Evolutionary conservation across 2,888 invertebrate genomes (phyloP).

Genomic region (Epiperipatus broadwayi): DNA sequence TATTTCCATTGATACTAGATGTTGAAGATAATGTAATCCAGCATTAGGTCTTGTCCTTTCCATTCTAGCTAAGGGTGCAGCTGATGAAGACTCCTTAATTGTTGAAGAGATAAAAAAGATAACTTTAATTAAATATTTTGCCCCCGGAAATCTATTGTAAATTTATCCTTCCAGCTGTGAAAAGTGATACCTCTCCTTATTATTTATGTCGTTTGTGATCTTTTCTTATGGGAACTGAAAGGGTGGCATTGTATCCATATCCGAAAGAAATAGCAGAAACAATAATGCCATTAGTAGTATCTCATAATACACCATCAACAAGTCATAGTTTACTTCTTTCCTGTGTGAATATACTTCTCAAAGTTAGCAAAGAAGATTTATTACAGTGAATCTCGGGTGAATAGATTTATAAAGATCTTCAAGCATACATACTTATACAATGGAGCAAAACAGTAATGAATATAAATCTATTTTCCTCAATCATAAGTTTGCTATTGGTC

Average conservation of each 20-base stretch:
- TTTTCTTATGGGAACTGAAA: conserved; percentile 39
- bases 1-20: conserved; percentile 49
- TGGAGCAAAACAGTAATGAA: too few relatives aligned
- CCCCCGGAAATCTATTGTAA: conserved; percentile 45
- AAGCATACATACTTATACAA: too few relatives aligned
- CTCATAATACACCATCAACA: too few relatives aligned
- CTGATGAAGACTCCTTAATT: conserved; percentile 43
- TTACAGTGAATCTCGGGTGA: too few relatives aligned
- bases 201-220: conserved; percentile 41
- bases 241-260: conserved; percentile 32
- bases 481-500: too few relatives aligned
- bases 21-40: conserved; percentile 53
- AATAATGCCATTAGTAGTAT: too few relatives aligned
- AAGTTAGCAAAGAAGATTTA: too few relatives aligned
- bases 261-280: conserved; percentile 40
- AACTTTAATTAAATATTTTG: conserved; percentile 38
- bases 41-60: conserved; percentile 40
- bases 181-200: conserved; percentile 34
- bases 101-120: conserved; percentile 29
- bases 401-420: too few relatives aligned
- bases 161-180: conserved; percentile 42
- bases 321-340: too few relatives aligned
- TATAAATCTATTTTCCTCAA: too few relatives aligned
- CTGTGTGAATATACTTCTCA: too few relatives aligned
- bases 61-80: conserved; percentile 42